Evolutionary conservation across 2,113 vertebrate species (phyloP).

Genomic region (Calonectris borealis): DNA sequence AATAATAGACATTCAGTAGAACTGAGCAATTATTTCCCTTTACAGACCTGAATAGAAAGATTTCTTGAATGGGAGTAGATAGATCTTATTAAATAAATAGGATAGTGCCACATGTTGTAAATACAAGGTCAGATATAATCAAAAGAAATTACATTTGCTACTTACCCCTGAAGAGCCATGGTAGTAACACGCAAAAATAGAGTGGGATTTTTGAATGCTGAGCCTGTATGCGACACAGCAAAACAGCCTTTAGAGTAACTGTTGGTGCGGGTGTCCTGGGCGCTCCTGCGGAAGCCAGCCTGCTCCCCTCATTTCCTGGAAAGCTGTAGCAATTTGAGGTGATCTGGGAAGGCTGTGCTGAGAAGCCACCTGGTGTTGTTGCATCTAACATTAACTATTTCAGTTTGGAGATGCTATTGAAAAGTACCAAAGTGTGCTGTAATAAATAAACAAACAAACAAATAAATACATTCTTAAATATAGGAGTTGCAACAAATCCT

Average conservation of each 20-base stretch:
- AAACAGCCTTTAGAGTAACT: background rate
- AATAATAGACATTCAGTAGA: conserved; percentile 23
- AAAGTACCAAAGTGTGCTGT: background rate
- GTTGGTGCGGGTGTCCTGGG: background rate
- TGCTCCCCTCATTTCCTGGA: background rate
- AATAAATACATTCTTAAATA: background rate
- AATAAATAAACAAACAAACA: background rate
- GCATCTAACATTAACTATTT: background rate
- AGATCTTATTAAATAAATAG: conserved; percentile 13
- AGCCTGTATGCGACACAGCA: accelerated
- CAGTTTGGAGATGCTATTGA: background rate
- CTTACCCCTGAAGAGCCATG: background rate
- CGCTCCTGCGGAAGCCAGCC: background rate
- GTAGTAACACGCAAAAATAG: background rate
- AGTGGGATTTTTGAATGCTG: background rate
- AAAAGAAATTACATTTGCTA: background rate
- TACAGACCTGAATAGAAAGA: conserved; percentile 7
- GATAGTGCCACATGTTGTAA: background rate
- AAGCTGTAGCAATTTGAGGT: background rate
- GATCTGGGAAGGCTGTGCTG: background rate
- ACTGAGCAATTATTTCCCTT: conserved; percentile 29
- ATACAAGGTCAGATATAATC: background rate
- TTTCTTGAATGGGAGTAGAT: conserved; percentile 11
- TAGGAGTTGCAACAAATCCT: background rate
- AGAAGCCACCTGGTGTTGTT: background rate